These are phyloP conservation scores for Daphoenositta chrysoptera DNA, from an alignment of 2,113 vertebrate genomes.

Conservation along the genomic window DNA sequence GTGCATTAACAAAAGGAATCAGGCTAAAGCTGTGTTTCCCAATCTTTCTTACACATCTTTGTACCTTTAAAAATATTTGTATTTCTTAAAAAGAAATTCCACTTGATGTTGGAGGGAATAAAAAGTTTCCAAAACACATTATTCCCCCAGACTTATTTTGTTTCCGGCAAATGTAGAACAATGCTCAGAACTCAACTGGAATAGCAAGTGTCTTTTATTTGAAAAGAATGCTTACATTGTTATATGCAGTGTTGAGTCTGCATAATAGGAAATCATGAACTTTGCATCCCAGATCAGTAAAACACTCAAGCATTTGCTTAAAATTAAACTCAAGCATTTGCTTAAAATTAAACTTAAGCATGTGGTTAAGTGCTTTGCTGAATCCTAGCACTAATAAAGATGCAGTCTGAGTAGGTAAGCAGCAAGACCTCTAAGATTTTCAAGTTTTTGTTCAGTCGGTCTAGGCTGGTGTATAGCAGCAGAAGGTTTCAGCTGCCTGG, in stretches of 20 bases:
- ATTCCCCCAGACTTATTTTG: constrained; percentile 10
- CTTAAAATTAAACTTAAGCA: background rate
- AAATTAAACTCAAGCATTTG: background rate
- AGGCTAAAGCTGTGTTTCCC: background rate
- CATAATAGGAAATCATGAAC: background rate
- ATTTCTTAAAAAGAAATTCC: background rate
- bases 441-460: background rate
- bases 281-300: background rate
- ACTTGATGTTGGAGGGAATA: background rate
- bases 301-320: background rate
- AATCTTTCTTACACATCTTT: constrained; percentile 12
- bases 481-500: background rate
- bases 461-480: background rate
- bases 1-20: background rate
- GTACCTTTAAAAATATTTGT: constrained; percentile 18
- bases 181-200: background rate
- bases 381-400: background rate
- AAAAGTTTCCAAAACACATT: constrained; percentile 52
- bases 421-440: background rate
- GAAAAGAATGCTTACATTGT: constrained; percentile 39
- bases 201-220: constrained; percentile 27
- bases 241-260: background rate
- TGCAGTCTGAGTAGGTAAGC: background rate
- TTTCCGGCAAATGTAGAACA: constrained; percentile 19
- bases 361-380: background rate